A percentile compares a stretch with the other conserved stretches of the same genome.
Evolutionary conservation across 2,113 vertebrate species (phyloP).

Genomic region (Podarcis raffonei): DNA sequence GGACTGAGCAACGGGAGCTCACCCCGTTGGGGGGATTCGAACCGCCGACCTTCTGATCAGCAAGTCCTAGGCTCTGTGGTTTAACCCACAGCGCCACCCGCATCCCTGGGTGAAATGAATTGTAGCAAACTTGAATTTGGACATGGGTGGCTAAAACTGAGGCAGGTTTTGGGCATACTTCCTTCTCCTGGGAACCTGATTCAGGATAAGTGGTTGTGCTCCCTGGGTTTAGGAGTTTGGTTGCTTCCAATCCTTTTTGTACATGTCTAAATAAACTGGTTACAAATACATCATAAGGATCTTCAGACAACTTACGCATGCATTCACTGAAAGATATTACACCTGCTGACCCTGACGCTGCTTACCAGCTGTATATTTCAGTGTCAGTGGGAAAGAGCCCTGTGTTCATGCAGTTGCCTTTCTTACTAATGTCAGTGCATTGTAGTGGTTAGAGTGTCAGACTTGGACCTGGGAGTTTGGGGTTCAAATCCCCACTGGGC

Average conservation of each 20-base stretch:
- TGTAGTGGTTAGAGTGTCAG: too few relatives aligned
- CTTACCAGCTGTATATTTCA: neutral
- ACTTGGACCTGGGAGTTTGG: too few relatives aligned
- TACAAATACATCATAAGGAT: too few relatives aligned
- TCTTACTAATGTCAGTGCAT: neutral
- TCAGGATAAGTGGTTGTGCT: neutral
- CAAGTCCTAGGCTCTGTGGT: too few relatives aligned
- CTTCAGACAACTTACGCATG: neutral
- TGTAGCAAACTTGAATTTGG: neutral
- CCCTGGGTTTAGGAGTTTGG: neutral
- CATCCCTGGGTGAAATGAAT: neutral
- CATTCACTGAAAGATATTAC: neutral
- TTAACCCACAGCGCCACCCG: too few relatives aligned
- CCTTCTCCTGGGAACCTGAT: neutral
- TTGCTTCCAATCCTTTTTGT: too few relatives aligned
- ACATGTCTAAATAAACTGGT: too few relatives aligned
- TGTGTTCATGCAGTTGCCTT: neutral
- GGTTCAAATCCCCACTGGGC: too few relatives aligned
- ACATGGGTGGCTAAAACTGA: neutral
- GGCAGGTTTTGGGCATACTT: neutral
- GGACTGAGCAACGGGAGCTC: too few relatives aligned
- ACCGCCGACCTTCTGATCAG: too few relatives aligned
- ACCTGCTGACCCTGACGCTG: neutral
- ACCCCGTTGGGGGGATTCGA: too few relatives aligned
- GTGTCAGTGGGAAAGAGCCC: neutral